Evolutionary conservation across 2,888 invertebrate genomes (phyloP), one percentile per base, ranked within the genome.

Genomic region (Drosophila austrosaltans): DNA sequence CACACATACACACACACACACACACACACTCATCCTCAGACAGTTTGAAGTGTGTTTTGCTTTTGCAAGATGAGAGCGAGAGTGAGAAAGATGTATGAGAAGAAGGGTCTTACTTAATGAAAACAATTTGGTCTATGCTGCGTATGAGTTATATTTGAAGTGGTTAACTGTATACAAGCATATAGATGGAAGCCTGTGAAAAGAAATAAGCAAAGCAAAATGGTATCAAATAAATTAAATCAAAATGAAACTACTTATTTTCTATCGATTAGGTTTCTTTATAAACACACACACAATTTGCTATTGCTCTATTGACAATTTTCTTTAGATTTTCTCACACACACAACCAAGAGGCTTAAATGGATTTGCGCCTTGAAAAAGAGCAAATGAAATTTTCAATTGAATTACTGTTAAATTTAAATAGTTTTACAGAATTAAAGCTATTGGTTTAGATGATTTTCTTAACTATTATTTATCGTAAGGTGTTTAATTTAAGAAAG

Each of bases 61-160:
- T 16, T 63, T 62, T 58, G 62, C 69, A 67, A 58, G 63, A 68
- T 59, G 60, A 67, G 60, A 36, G 53, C 20, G 39, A 30, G 39
- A 28, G 25, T 53, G 60, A 32, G 57, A 28, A 20, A 32, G 12
- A 42, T 16, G 3, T 12, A 12, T 12, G 48, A 48, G 44, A 36
- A 20, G 57, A 12, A 57, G 32, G 28, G 44, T n/a, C 16, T 32
- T 75, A 25, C 63, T 79, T 73, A 81, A 76, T 75, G 75, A 79
- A 81, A 77, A 79, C 77, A 81, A 79, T 80, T 76, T 81, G 79
- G 81, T 77, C 82, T 79, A 71, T 63, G 81, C 77, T 69, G 76
- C 76, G 74, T 85, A 86, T 82, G 73, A 80, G 82, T 87, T 77
- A 81, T 81, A 78, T 70, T 73, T 74, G 63, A 74, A 73, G 69